These are phyloP conservation scores for Dendrolimus kikuchii DNA, from an alignment of 1,140 invertebrate genomes.

Conservation along the genomic window DNA sequence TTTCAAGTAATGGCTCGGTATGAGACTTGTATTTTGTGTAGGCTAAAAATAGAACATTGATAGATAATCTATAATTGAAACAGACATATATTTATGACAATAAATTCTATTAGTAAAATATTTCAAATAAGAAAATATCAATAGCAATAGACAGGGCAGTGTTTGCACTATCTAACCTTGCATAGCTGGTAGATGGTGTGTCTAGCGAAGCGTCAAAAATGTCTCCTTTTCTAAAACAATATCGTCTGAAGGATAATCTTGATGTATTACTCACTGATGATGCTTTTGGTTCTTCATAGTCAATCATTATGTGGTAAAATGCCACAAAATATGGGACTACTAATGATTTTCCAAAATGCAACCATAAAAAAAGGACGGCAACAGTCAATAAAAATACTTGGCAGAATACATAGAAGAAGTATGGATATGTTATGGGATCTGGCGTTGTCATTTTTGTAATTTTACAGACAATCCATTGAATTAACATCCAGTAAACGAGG, in stretches of 20 bases:
- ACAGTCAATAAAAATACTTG: conserved; percentile 44
- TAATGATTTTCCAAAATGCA: conserved; percentile 34
- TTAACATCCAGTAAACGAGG: conserved; percentile 52
- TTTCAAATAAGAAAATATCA: conserved; percentile 12
- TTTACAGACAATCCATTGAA: conserved; percentile 56
- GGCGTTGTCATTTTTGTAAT: conserved; percentile 41
- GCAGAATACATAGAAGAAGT: conserved; percentile 57
- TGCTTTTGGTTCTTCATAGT: background rate
- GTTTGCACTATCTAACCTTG: background rate
- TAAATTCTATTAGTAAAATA: conserved; percentile 13
- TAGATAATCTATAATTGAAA: too few species aligned
- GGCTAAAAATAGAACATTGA: too few species aligned
- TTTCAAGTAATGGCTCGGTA: too few species aligned
- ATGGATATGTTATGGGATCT: conserved; percentile 50
- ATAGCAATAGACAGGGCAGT: conserved; percentile 3
- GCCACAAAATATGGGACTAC: conserved; percentile 42
- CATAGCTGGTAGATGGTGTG: conserved; percentile 8
- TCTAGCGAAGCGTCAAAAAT: conserved; percentile 41
- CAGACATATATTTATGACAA: too few species aligned
- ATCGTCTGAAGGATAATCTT: conserved; percentile 38
- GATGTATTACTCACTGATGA: conserved; percentile 12
- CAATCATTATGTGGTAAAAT: conserved; percentile 25
- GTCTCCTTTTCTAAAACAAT: conserved; percentile 58
- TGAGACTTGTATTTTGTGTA: too few species aligned
- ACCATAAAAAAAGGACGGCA: conserved; percentile 42